Evolutionary conservation across 1,140 invertebrate species (phyloP).

Genomic region (Drosophila santomea): DNA sequence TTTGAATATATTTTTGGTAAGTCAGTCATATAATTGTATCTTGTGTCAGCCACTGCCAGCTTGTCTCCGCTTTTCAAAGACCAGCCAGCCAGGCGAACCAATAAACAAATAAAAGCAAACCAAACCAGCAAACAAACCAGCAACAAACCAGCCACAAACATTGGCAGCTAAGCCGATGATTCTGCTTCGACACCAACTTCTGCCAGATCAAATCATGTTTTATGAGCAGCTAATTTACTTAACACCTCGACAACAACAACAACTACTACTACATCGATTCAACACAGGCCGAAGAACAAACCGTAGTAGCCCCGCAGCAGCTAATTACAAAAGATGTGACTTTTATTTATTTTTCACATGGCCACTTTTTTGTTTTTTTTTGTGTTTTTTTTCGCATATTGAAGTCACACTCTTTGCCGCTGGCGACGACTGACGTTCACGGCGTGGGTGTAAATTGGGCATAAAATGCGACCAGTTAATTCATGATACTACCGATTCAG

Average conservation of each 20-base stretch:
- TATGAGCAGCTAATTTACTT: conserved; percentile 83
- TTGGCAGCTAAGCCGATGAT: conserved; percentile 32
- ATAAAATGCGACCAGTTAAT: conserved; percentile 75
- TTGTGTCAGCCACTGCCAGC: conserved; percentile 59
- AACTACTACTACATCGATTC: neutral
- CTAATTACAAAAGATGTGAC: conserved; percentile 55
- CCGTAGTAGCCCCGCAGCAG: conserved; percentile 54
- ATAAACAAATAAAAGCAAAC: conserved; percentile 43
- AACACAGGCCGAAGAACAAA: conserved; percentile 38
- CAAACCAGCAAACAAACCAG: conserved; percentile 37
- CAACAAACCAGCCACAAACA: conserved; percentile 50
- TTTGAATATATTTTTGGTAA: neutral
- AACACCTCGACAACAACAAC: conserved; percentile 70
- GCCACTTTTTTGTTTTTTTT: conserved; percentile 45
- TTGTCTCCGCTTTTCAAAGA: conserved; percentile 69
- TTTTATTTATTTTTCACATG: conserved; percentile 81
- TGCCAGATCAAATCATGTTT: conserved; percentile 79
- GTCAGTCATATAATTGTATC: conserved; percentile 21
- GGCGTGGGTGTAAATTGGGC: conserved; percentile 79
- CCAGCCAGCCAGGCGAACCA: neutral
- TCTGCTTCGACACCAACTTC: conserved; percentile 50
- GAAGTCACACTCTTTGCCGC: conserved; percentile 43
- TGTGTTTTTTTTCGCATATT: conserved; percentile 17
- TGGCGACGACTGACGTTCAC: conserved; percentile 32
- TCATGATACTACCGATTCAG: conserved; percentile 78